A percentile compares a stretch with the other conserved stretches of the same genome.
Evolutionary conservation across 2,888 invertebrate species (phyloP).

Genomic region (Trissoscelio sp.): DNA sequence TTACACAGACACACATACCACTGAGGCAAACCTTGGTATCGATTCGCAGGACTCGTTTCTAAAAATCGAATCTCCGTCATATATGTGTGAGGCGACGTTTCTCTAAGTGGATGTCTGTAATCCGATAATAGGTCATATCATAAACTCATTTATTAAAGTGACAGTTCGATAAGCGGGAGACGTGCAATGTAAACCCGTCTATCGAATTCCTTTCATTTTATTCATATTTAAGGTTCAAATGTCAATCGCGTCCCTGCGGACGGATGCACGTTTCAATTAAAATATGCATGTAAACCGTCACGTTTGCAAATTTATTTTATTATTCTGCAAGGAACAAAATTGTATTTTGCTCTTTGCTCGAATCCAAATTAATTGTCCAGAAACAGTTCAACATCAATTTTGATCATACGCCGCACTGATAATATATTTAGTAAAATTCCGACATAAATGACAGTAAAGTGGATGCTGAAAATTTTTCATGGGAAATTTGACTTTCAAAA

Average conservation of each 20-base stretch:
- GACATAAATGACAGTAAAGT: too few relatives aligned
- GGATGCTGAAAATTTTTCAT: too few relatives aligned
- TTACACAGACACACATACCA: too few relatives aligned
- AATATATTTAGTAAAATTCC: too few relatives aligned
- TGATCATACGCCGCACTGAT: too few relatives aligned
- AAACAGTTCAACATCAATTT: too few relatives aligned
- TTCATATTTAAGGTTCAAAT: conserved; percentile 34
- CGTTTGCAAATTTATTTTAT: too few relatives aligned
- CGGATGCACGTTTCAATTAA: conserved; percentile 6
- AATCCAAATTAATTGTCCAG: too few relatives aligned
- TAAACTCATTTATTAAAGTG: conserved; percentile 58
- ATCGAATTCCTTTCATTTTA: conserved; percentile 50
- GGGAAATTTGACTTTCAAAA: too few relatives aligned
- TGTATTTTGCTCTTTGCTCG: too few relatives aligned
- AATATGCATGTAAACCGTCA: conserved; percentile 7
- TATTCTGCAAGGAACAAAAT: too few relatives aligned
- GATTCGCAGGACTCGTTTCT: conserved; percentile 14
- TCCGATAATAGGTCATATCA: conserved; percentile 61
- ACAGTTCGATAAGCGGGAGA: conserved; percentile 46
- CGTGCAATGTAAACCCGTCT: conserved; percentile 18
- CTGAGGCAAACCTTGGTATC: conserved; percentile 3
- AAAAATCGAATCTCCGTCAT: conserved; percentile 2
- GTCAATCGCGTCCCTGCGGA: conserved; percentile 27
- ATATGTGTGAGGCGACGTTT: conserved; percentile 31
- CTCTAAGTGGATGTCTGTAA: conserved; percentile 24